A percentile compares a stretch with the other conserved stretches of the same genome.
phyloP scores from a whole-genome alignment of 2,888 invertebrate genomes.

The Cloeon dipterum region DNA sequence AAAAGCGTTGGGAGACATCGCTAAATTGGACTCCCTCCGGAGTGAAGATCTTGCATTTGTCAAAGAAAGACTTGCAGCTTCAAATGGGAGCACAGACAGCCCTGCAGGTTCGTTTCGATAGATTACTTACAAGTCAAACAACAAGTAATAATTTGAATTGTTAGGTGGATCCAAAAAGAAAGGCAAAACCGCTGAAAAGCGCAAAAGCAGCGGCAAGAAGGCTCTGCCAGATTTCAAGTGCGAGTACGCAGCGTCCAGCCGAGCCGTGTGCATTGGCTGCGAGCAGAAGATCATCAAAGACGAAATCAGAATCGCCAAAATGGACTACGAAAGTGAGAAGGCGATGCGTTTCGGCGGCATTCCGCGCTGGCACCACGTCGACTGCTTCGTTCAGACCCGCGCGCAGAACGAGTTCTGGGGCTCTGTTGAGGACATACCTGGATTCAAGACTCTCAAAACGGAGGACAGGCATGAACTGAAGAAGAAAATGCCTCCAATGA shows the following conservation, averaged over 20 bases:
- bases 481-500: conserved; percentile 36
- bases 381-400: conserved; percentile 63
- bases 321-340: conserved; percentile 59
- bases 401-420: conserved; percentile 49
- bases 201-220: conserved; percentile 8
- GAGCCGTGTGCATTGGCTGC: conserved; percentile 62
- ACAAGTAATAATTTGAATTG: not conserved
- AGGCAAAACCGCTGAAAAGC: conserved; percentile 12
- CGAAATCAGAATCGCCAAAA: conserved; percentile 56
- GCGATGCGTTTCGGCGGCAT: conserved; percentile 63
- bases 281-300: conserved; percentile 63
- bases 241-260: conserved; percentile 69
- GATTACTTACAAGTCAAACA: not conserved
- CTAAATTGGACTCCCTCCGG: conserved; percentile 51
- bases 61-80: conserved; percentile 37
- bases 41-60: conserved; percentile 68
- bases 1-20: conserved; percentile 48
- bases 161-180: not conserved
- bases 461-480: conserved; percentile 46
- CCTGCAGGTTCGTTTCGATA: too few species aligned
- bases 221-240: conserved; percentile 42
- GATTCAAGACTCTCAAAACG: conserved; percentile 39
- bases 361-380: conserved; percentile 75
- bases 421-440: conserved; percentile 49
- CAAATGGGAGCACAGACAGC: conserved; percentile 5